Evolutionary conservation across 2,797 vertebrate genomes (phyloP), one percentile per base, ranked within the genome.

Genomic region (Amblyopsis hoosieri): DNA sequence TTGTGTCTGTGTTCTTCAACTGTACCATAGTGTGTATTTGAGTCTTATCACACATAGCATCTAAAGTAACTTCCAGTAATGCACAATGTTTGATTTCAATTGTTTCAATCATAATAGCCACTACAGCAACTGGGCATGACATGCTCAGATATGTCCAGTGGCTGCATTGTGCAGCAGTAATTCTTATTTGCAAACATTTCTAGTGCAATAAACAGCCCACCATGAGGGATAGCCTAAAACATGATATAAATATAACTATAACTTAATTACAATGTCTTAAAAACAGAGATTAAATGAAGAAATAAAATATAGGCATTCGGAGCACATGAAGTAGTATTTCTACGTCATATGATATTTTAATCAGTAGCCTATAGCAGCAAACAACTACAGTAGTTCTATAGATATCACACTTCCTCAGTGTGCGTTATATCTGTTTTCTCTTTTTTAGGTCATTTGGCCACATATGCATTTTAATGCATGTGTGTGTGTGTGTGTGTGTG

Each of bases 81-180:
- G 58, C 78, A 75, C 67, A 68, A 85, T 86, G 88, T 91, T 91
- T 83, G 68, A 92, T 90, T 89, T 87, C 88, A 83, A 93, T 94
- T 94, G 92, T 94, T 89, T 87, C 68, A 65, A 47, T 83, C 81
- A 91, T 89, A 92, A 92, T 90, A 84, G 86, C 65, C 77, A 79
- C 67, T 33, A 54, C 74, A 66, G 85, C 74, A 60, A 68, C 48
- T 75, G 76, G 78, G 73, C 80, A 86, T 80, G 87, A 68, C 55
- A 68, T 69, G 76, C 75, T 56, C 56, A 66, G 81, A 85, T 85
- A 78, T 88, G 86, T 80, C 83, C 79, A 86, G 81, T 72, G 81
- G 71, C 81, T 88, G 87, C 87, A 89, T 87, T 89, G 87, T 91
- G 89, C 88, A 85, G 80, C 72, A 87, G 88, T 85, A 92, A 93